Evolutionary conservation across 2,888 invertebrate species (phyloP), one percentile per base, ranked within the genome.

Genomic region (Dorcus hopei): DNA sequence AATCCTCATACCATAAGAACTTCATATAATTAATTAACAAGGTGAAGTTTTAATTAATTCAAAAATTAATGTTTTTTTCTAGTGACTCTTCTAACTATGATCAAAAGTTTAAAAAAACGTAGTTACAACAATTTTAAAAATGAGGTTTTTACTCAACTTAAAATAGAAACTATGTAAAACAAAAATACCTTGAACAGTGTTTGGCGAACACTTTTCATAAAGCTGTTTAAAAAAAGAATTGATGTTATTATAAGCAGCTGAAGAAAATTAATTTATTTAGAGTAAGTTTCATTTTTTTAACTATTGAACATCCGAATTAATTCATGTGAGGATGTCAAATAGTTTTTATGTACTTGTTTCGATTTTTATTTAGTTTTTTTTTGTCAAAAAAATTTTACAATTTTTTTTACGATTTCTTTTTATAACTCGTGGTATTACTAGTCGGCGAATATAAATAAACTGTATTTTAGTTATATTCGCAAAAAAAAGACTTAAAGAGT

Each of bases 301-400:
- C 45, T 23, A 45, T 45, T 45, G 9, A 45, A 45, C 45, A 45
- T 45, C 45, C 45, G 16, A 19, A 9, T 19, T 45, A 16, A 45
- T 6, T 45, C 19, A 23, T 7, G 14, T 19, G 23, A 11, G 45
- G 45, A 45, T 19, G 45, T 45, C 23, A 45, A 45, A 45, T 45
- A 23, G 45, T 43, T 52, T 54, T 59, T 59, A 62, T 54, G 56
- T 57, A 62, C 56, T 59, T 62, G 54, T 48, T 51, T 58, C 52
- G 54, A 54, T 54, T 58, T 59, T 54, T 61, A 56, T 55, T 49
- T 60, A 45, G 14, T 49, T 63, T 62, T 59, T 59, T 65, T 62
- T 55, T 56, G 61, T 57, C 58, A 52, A 58, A 58, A 59, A 55
- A 54, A 57, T 63, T 64, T 62, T 61, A 52, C 58, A 58, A 42